Conservation (phyloP, 1,140 invertebrate species). For the Drosophila obscura region DNA sequence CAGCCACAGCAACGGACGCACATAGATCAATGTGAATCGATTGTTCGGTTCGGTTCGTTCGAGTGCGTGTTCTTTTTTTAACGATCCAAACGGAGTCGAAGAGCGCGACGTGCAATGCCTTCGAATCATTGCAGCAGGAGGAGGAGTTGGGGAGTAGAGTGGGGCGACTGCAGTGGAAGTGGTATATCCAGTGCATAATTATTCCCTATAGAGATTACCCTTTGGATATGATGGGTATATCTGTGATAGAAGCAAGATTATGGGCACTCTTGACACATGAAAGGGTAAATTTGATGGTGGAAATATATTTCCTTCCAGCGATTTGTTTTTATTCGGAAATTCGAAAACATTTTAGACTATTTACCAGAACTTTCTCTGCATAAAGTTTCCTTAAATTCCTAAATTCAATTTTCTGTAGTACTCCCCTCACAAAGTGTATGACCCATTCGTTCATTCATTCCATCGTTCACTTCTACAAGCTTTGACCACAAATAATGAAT, state of each 20-base stretch:
- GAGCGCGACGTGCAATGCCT: slow-evolving; percentile 62
- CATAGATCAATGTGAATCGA: slow-evolving; percentile 79
- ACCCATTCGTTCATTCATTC: background rate
- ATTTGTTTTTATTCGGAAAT: no score
- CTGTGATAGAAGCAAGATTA: no score
- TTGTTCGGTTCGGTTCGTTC: slow-evolving; percentile 59
- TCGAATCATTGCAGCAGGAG: slow-evolving; percentile 39
- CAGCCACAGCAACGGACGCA: slow-evolving; percentile 13
- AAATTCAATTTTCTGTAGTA: no score
- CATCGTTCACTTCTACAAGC: background rate
- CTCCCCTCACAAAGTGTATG: background rate
- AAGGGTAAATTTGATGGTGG: slow-evolving; percentile 22
- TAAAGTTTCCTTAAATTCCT: no score
- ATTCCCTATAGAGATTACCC: slow-evolving; percentile 28
- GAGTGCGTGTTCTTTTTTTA: slow-evolving; percentile 81
- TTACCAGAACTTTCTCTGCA: no score
- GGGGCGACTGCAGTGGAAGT: slow-evolving; percentile 24
- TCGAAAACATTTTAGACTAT: no score
- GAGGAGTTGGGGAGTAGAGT: background rate
- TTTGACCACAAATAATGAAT: slow-evolving; percentile 30
- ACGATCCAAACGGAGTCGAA: slow-evolving; percentile 39
- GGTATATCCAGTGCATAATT: slow-evolving; percentile 56
- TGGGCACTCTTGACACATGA: no score
- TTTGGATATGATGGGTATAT: slow-evolving; percentile 25
- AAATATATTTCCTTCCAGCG: no score